Base-by-base conservation (phyloP, 2,797 vertebrate genomes). In the Heliangelus exortis region DNA sequence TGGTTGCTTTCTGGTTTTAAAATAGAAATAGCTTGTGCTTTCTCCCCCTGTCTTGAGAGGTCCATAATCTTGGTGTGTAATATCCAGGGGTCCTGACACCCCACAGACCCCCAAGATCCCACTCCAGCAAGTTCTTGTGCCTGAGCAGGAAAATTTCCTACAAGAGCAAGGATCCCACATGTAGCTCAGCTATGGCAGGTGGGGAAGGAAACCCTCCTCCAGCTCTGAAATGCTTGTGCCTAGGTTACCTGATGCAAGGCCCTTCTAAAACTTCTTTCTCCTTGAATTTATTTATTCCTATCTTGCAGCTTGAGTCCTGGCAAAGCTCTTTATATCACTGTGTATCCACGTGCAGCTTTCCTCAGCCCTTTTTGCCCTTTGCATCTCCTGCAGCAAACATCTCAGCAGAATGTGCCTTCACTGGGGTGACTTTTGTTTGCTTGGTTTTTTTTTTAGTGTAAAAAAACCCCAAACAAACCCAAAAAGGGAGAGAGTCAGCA, bases 21-120 rank as follows among this genome's bases (percentile, higher is more conserved):
- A 72, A 53, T 47, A 73, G 71, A 59, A 86, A 5, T 51, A 29
- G 31, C n/a, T 58, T 2, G 0, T 29, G 21, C 58, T 54, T 77
- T 45, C 28, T 53, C 7, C 16, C 59, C 2, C 3, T 67, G 1
- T 57, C 39, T n/a, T 9, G 31, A 34, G 45, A 55, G 8, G 41
- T 28, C 1, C 8, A 2, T 22, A 9, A 6, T 73, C 31, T n/a
- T 0, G 0, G 8, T 23, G 74, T 36, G 43, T 15, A 3, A 10
- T 31, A 21, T 34, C 31, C 3, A 22, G 25, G 66, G 39, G 13
- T 78, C 13, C 53, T 7, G 15, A 4, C 25, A 19, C 9, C 28
- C 39, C 3, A 3, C 39, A 20, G 17, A 41, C 13, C 39, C 39
- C 39, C 39, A 15, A 41, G 39, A 41, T 14, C 31, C 65, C 22